Conservation (phyloP, 2,113 vertebrate species). For the Vulpes ferrilata region DNA sequence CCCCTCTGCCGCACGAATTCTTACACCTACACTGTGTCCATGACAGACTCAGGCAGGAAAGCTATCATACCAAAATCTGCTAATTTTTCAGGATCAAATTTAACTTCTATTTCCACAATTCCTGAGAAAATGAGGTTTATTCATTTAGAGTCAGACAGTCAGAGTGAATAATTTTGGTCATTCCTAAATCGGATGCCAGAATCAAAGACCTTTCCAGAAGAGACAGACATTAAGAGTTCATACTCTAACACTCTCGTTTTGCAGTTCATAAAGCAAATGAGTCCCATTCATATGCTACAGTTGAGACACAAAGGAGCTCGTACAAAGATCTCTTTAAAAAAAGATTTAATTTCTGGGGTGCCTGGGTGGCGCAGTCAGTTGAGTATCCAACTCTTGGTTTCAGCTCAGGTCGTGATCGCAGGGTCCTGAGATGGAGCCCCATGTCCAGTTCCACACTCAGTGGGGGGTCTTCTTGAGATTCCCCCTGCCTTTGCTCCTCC, state of each 20-base stretch:
- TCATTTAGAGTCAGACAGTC: not conserved
- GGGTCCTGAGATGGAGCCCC: not conserved
- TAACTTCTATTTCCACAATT: not conserved
- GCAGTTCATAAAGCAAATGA: not conserved
- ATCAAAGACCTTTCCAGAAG: not conserved
- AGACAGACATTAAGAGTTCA: not conserved
- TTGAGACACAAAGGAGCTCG: not conserved
- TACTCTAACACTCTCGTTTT: not conserved
- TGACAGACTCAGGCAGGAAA: rapidly evolving
- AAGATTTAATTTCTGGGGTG: not conserved
- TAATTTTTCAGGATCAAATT: not conserved
- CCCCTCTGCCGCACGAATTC: rapidly evolving
- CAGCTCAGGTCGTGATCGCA: not conserved
- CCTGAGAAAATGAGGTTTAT: not conserved
- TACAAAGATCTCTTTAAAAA: not conserved
- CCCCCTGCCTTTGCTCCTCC: not conserved
- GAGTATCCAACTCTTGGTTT: not conserved
- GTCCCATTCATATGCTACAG: not conserved
- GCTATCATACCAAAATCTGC: not conserved
- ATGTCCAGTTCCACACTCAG: not conserved
- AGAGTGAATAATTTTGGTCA: not conserved
- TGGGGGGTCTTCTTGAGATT: not conserved
- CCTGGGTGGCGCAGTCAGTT: not conserved
- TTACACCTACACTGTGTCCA: no score
- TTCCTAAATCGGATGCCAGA: not conserved